Evolutionary conservation across 2,888 invertebrate genomes (phyloP), one percentile per base, ranked within the genome.

Genomic region (Andrena trimmerana): DNA sequence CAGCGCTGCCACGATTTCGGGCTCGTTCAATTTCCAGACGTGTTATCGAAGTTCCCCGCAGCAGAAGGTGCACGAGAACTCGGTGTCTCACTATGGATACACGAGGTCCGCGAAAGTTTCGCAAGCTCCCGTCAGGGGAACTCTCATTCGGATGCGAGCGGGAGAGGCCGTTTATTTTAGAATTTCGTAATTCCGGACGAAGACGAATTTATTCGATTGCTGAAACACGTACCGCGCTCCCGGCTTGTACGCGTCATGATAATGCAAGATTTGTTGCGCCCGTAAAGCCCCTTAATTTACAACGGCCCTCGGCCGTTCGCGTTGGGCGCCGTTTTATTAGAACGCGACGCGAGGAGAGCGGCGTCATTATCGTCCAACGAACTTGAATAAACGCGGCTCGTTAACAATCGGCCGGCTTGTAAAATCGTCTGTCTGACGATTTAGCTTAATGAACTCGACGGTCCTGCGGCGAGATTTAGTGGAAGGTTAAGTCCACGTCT

Each of bases 161-260:
- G 63, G 62, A 60, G 77, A 68, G 82, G 69, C 36, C 75, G 85
- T 77, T 87, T 87, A 87, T 87, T 87, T 87, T 86, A 77, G 81
- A 81, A 74, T 87, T 87, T 87, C 85, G 85, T 77, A 85, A 87
- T 78, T 73, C 78, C 75, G 85, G 75, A 81, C 85, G 85, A 87
- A 87, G 87, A 83, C 81, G 81, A 87, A 87, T 87, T 87, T 87
- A 85, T 87, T 83, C 74, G 81, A 83, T 85, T 69, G 81, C 29
- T 60, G 83, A 84, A 87, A 83, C 81, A 78, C 81, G 83, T 76
- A 79, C 72, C 78, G 80, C 60, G 74, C 68, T 77, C 62, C 31
- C 59, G 57, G 57, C 84, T 81, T 67, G 71, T 77, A 69, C 77
- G 69, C 63, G 73, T 65, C 73, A 60, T 69, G 72, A 78, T 81